A percentile compares a stretch with the other conserved stretches of the same genome.
Conservation (phyloP, 2,113 vertebrate genomes). For the Lepidothrix coronata region DNA sequence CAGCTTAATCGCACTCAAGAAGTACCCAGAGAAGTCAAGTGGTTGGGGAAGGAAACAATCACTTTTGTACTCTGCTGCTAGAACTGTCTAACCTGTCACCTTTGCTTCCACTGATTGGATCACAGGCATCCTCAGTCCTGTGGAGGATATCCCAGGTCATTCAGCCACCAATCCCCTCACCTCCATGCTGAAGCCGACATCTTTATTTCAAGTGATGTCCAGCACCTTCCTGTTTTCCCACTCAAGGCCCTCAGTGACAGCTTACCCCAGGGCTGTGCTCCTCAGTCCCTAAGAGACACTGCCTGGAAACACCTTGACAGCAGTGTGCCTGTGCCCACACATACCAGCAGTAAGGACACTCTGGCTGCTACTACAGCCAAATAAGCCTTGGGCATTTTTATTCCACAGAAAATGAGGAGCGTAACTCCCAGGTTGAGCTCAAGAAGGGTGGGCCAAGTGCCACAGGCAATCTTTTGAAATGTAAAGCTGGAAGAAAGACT, state of each 20-base stretch:
- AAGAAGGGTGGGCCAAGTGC: neutral
- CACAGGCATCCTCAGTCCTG: neutral
- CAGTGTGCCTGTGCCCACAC: neutral
- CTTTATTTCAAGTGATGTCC: neutral
- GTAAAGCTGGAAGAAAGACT: neutral
- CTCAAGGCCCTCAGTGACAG: neutral
- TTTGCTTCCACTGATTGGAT: neutral
- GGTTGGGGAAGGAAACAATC: neutral
- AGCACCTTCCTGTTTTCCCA: neutral
- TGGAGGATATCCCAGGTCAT: neutral
- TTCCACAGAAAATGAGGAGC: neutral
- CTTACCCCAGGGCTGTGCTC: neutral
- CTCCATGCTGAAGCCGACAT: neutral
- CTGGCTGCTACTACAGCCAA: neutral
- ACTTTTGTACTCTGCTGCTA: neutral
- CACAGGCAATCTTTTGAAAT: neutral
- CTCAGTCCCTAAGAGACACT: neutral
- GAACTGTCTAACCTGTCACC: neutral
- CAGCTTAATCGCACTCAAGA: neutral
- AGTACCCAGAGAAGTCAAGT: slow-evolving; percentile 5
- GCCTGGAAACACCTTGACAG: neutral
- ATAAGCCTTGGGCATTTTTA: neutral
- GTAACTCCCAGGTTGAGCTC: neutral
- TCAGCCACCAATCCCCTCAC: neutral
- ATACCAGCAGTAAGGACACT: neutral